Evolutionary conservation across 1,140 invertebrate genomes (phyloP), one percentile per base, ranked within the genome.

Genomic region (Drosophila gunungcola): DNA sequence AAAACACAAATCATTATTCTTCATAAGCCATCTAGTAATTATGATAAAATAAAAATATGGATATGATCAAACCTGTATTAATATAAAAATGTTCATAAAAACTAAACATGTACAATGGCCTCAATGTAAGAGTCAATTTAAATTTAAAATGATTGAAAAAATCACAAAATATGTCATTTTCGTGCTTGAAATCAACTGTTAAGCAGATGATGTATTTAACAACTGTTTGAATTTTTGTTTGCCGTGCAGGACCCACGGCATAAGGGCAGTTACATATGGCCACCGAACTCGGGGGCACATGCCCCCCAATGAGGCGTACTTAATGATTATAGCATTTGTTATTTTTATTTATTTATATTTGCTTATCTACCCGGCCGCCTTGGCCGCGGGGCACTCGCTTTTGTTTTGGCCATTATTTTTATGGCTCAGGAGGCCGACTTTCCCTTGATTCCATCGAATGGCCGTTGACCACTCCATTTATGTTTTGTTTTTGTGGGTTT

Each of bases 271-370:
- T 56, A 42, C 64, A 55, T 36, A 70, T 56, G 65, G 51, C 64
- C 52, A 36, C 12, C n/a, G 27, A 32, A 21, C 67, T 56, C 48
- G 42, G 63, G 21, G 34, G 38, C 49, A 56, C 63, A 74, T 80
- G 78, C 49, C 74, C 63, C 56, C 58, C 79, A 83, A 82, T 83
- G 80, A 83, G 75, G 54, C 80, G 77, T 83, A 78, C 69, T 78
- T 83, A 83, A 83, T 83, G 80, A 83, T 83, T 83, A 83, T 83
- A 75, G 80, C 80, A 78, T 83, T 83, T 83, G 69, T 70, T 83
- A 65, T 78, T 78, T 78, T 83, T 83, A 78, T 78, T 83, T 83
- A 78, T 78, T 83, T 83, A 74, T 78, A 70, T 83, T 83, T 81
- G 77, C 73, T 81, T 83, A 83, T 83, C 79, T 78, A 41, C 53